Percentiles rank a stretch among this genome's conserved stretches.
phyloP scores from a whole-genome alignment of 2,888 invertebrate species.

The Pyrgus malvae region DNA sequence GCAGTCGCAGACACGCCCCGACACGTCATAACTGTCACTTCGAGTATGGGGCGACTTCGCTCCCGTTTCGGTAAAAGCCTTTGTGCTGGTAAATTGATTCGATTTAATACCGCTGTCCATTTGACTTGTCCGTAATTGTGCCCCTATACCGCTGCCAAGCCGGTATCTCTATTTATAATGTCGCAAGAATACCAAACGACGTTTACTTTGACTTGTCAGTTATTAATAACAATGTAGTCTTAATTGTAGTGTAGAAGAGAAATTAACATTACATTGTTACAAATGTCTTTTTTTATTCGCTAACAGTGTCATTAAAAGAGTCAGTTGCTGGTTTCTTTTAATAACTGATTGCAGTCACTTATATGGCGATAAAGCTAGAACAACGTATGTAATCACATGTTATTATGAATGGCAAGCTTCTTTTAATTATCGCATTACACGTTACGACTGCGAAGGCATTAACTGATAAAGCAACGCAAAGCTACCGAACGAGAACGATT shows the following conservation, averaged over 20 bases:
- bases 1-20: conserved; percentile 71
- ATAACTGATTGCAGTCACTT: conserved; percentile 45
- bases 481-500: not conserved
- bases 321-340: conserved; percentile 48
- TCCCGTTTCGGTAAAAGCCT: conserved; percentile 45
- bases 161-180: not conserved
- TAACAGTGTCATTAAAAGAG: conserved; percentile 33
- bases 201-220: not conserved
- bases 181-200: not conserved
- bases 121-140: conserved; percentile 34
- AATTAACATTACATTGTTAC: conserved; percentile 26
- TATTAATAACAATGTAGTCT: conserved; percentile 24
- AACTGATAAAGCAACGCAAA: conserved; percentile 1
- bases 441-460: not conserved
- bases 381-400: conserved; percentile 24
- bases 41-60: conserved; percentile 44
- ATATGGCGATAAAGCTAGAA: conserved; percentile 29
- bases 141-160: conserved; percentile 16
- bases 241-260: conserved; percentile 19
- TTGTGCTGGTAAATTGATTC: conserved; percentile 64
- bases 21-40: conserved; percentile 74
- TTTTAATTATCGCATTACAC: not conserved
- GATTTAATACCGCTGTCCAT: conserved; percentile 50
- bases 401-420: conserved; percentile 18
- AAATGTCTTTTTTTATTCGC: conserved; percentile 13